phyloP scores from a whole-genome alignment of 2,888 invertebrate species.

The Exephanes ischioxanthus region DNA sequence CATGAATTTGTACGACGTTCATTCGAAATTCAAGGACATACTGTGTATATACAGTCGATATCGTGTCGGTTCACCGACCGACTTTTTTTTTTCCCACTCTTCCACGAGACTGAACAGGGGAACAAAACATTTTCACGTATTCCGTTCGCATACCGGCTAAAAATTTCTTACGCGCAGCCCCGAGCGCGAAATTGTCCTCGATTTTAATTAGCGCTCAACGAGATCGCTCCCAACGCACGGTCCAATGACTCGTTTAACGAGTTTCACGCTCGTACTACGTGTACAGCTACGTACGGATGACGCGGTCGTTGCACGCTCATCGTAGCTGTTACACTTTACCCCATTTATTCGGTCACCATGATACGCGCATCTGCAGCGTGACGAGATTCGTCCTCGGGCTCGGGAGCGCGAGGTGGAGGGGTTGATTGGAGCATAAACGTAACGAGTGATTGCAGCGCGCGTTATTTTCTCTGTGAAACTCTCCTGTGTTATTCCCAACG shows the following conservation, averaged over 20 bases:
- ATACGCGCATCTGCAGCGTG: constrained; percentile 36
- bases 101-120: too few species aligned
- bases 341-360: constrained; percentile 52
- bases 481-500: too few species aligned
- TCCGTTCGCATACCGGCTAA: not conserved
- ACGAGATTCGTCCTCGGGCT: constrained; percentile 18
- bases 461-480: too few species aligned
- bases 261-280: constrained; percentile 33
- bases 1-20: constrained; percentile 23
- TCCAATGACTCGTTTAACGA: constrained; percentile 66
- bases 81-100: not conserved
- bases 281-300: constrained; percentile 17
- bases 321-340: constrained; percentile 43
- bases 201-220: constrained; percentile 65
- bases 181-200: constrained; percentile 62
- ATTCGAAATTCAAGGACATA: not conserved
- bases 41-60: not conserved
- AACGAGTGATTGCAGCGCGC: too few species aligned
- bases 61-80: not conserved
- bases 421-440: too few species aligned
- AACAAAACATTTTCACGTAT: not conserved
- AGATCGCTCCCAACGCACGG: constrained; percentile 62
- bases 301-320: constrained; percentile 30
- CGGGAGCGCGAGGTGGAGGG: not conserved
- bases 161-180: constrained; percentile 17